A percentile compares a stretch with the other conserved stretches of the same genome.
These are phyloP conservation scores for Penaeus vannamei DNA, from an alignment of 1,140 invertebrate genomes.

Conservation along the genomic window DNA sequence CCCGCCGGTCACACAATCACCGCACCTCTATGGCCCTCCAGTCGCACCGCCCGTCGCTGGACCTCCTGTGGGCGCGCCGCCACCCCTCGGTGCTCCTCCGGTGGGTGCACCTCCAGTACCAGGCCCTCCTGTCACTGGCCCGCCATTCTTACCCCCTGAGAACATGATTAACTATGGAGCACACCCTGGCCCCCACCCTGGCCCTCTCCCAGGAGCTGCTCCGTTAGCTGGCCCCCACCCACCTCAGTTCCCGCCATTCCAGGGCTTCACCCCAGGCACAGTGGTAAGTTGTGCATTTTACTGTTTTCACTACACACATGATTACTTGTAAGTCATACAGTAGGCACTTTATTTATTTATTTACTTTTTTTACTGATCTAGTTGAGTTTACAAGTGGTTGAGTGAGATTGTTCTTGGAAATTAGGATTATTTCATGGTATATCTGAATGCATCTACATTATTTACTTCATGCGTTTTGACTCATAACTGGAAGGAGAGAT, in stretches of 20 bases:
- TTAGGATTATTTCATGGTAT: no score
- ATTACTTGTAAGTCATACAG: no score
- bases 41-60: conserved; percentile 52
- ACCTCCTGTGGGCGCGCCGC: conserved; percentile 54
- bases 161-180: conserved; percentile 69
- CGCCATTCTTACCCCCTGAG: conserved; percentile 67
- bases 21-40: conserved; percentile 58
- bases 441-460: no score
- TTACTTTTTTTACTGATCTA: no score
- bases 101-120: conserved; percentile 45
- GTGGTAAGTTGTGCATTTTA: conserved; percentile 64
- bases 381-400: no score
- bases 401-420: no score
- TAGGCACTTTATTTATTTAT: no score
- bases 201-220: conserved; percentile 50
- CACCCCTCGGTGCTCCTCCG: conserved; percentile 50
- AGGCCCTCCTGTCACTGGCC: conserved; percentile 56
- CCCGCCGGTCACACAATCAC: conserved; percentile 64
- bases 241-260: conserved; percentile 69
- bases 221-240: conserved; percentile 63
- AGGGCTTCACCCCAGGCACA: conserved; percentile 67
- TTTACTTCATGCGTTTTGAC: no score
- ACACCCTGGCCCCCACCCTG: conserved; percentile 48
- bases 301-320: no score
- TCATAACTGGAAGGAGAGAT: no score